Evolutionary conservation across 2,797 vertebrate genomes (phyloP).

Genomic region (Nyctibius grandis): DNA sequence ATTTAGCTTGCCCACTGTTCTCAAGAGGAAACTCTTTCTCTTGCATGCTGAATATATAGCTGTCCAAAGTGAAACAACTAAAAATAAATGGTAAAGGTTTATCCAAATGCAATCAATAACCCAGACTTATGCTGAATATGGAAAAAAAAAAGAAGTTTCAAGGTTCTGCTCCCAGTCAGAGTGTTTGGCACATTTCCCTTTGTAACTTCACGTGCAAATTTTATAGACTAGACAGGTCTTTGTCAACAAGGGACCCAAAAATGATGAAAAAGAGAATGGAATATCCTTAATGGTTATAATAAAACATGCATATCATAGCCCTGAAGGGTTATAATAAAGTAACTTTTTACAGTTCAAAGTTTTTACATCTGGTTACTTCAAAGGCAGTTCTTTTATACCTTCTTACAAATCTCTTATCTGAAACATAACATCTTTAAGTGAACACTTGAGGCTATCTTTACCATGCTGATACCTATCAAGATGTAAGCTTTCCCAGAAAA

Average conservation of each 20-base stretch:
- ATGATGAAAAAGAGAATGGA: not conserved
- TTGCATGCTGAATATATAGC: not conserved
- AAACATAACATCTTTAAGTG: not conserved
- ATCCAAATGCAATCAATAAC: not conserved
- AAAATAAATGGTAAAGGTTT: not conserved
- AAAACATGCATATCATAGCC: not conserved
- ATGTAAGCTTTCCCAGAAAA: not conserved
- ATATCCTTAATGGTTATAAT: not conserved
- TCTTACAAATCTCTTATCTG: not conserved
- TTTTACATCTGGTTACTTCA: not conserved
- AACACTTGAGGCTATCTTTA: not conserved
- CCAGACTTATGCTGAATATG: not conserved
- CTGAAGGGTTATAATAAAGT: not conserved
- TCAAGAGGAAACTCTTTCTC: not conserved
- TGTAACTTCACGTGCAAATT: not conserved
- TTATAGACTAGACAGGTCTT: not conserved
- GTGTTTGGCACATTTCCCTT: not conserved
- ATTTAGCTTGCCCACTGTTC: not conserved
- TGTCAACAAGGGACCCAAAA: not conserved
- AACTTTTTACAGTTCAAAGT: not conserved
- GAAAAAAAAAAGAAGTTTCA: not conserved
- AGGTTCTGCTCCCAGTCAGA: not conserved
- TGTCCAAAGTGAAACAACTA: not conserved
- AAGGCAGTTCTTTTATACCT: not conserved
- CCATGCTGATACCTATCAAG: not conserved